Conservation (phyloP, 2,888 invertebrate species). For the Venusia cambrica region DNA sequence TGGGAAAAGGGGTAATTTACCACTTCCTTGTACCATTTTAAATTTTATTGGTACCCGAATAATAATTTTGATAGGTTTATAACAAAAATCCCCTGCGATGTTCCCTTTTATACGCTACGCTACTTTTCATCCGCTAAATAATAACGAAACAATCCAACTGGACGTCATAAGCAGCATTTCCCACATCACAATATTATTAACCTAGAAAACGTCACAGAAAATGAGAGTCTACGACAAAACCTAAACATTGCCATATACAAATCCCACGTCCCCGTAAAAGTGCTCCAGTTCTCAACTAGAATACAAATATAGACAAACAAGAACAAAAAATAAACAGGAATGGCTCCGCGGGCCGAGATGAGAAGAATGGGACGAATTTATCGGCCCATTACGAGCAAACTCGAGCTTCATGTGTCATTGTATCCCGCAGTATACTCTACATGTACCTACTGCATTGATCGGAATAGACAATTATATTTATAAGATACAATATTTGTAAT, state of each 20-base stretch:
- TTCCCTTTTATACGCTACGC: too few species aligned
- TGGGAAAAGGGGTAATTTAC: too few species aligned
- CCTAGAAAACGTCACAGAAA: conserved; percentile 6
- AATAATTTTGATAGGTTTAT: too few species aligned
- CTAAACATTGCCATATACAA: conserved; percentile 20
- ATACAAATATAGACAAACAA: conserved; percentile 40
- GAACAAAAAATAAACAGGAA: conserved; percentile 37
- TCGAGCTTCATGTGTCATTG: conserved; percentile 40
- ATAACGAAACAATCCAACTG: too few species aligned
- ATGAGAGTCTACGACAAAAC: conserved; percentile 21
- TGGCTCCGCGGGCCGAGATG: conserved; percentile 34
- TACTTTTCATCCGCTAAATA: too few species aligned
- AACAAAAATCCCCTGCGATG: too few species aligned
- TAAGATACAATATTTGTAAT: conserved; percentile 1
- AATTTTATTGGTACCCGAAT: too few species aligned
- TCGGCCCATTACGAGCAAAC: conserved; percentile 42
- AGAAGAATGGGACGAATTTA: conserved; percentile 43
- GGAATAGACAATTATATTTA: conserved; percentile 10
- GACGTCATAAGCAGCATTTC: too few species aligned
- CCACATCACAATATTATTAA: too few species aligned
- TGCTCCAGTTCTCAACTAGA: conserved; percentile 26
- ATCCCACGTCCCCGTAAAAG: conserved; percentile 24
- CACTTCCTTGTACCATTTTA: too few species aligned
- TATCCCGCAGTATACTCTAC: conserved; percentile 19
- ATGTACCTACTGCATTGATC: conserved; percentile 19